Evolutionary conservation across 2,113 vertebrate genomes (phyloP).

Genomic region (Scomber japonicus): DNA sequence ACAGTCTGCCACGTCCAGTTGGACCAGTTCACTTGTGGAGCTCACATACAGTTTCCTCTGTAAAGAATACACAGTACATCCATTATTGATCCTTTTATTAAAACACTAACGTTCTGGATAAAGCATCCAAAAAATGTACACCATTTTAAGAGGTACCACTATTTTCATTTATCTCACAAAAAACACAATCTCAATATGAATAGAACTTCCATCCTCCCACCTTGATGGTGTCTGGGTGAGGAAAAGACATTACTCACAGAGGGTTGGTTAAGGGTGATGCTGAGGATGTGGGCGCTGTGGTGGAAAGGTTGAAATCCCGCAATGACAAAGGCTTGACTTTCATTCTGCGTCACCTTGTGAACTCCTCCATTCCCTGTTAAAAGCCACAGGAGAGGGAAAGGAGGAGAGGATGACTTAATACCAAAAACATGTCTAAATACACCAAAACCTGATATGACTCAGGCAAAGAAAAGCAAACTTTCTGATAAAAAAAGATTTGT

Average conservation of each 20-base stretch:
- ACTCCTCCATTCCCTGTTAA: constrained; percentile 69
- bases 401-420: not conserved
- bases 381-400: not conserved
- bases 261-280: constrained; percentile 51
- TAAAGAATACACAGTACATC: constrained; percentile 4
- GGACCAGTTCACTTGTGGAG: constrained; percentile 64
- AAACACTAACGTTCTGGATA: not conserved
- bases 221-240: not conserved
- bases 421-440: not conserved
- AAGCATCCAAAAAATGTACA: not conserved
- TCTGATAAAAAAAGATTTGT: not conserved
- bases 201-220: not conserved
- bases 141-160: not conserved
- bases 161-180: not conserved
- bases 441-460: too few species aligned
- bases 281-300: constrained; percentile 9
- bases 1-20: constrained; percentile 75
- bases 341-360: constrained; percentile 72
- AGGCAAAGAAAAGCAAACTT: too few species aligned
- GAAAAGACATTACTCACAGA: constrained; percentile 65
- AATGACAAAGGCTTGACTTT: constrained; percentile 57
- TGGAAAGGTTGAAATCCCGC: constrained; percentile 71
- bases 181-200: not conserved
- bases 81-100: not conserved
- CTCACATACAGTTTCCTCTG: constrained; percentile 78